phyloP scores from a whole-genome alignment of 2,797 vertebrate genomes.

The Eulemur coronatus region DNA sequence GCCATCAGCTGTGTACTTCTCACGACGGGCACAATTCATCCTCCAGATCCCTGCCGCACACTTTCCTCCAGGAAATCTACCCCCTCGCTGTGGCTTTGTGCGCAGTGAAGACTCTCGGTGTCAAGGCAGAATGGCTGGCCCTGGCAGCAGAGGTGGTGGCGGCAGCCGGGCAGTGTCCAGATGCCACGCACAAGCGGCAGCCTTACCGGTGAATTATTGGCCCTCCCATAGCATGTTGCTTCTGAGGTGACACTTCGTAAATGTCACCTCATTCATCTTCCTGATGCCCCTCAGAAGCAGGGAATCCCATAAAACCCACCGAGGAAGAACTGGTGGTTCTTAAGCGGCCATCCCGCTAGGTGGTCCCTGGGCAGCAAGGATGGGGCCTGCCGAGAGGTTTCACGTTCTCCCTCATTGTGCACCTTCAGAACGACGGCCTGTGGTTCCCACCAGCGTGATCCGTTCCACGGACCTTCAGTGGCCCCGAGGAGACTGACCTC shows the following conservation, averaged over 20 bases:
- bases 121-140: background rate
- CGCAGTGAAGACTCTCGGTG: background rate
- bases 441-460: background rate
- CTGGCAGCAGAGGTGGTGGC: background rate
- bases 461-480: background rate
- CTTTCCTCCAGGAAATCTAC: conserved; percentile 1
- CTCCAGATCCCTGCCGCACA: background rate
- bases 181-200: background rate
- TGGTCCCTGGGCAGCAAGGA: background rate
- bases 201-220: background rate
- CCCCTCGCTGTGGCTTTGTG: background rate
- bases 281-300: background rate
- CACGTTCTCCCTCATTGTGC: background rate
- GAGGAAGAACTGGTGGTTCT: background rate
- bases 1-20: conserved; percentile 35
- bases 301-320: background rate
- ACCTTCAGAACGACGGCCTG: background rate
- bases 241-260: conserved; percentile 36
- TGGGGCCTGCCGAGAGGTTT: background rate
- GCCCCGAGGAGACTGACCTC: background rate
- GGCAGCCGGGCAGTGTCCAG: background rate
- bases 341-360: background rate
- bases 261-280: conserved; percentile 22
- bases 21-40: background rate
- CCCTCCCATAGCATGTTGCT: background rate